Evolutionary conservation across 2,888 invertebrate genomes (phyloP).

Genomic region (Drosophila anomelani): DNA sequence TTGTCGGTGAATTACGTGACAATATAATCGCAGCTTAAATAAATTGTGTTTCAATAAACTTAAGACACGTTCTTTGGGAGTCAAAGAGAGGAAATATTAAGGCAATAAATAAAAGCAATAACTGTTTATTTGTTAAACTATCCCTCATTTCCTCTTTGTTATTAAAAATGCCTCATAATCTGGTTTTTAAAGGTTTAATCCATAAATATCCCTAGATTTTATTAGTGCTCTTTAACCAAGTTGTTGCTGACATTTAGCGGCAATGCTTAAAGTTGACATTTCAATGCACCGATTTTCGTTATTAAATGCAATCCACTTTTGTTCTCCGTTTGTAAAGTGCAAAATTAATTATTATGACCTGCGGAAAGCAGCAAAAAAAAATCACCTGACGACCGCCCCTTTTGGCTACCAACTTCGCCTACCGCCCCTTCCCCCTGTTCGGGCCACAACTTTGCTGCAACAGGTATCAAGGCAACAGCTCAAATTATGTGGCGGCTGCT

Average conservation of each 20-base stretch:
- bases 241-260: slow-evolving; percentile 56
- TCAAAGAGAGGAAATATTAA: not conserved
- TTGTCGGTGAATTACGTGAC: slow-evolving; percentile 67
- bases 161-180: too few relatives aligned
- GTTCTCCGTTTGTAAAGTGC: slow-evolving; percentile 46
- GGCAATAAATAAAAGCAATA: not conserved
- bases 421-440: not conserved
- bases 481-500: slow-evolving; percentile 53
- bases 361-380: slow-evolving; percentile 26
- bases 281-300: slow-evolving; percentile 41
- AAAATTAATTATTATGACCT: slow-evolving; percentile 66
- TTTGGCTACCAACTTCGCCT: not conserved
- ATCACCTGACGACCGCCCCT: slow-evolving; percentile 24
- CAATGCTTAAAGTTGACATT: slow-evolving; percentile 55
- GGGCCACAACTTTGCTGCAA: slow-evolving; percentile 22
- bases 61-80: slow-evolving; percentile 42
- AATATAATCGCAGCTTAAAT: slow-evolving; percentile 46
- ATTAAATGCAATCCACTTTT: slow-evolving; percentile 36
- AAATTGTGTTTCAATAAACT: slow-evolving; percentile 23
- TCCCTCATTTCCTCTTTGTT: too few relatives aligned
- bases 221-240: not conserved
- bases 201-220: not conserved
- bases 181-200: not conserved
- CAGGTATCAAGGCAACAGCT: slow-evolving; percentile 32
- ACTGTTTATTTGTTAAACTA: not conserved